These are phyloP conservation scores for Calliphora vomitoria DNA, from an alignment of 2,888 invertebrate species.

Conservation along the genomic window DNA sequence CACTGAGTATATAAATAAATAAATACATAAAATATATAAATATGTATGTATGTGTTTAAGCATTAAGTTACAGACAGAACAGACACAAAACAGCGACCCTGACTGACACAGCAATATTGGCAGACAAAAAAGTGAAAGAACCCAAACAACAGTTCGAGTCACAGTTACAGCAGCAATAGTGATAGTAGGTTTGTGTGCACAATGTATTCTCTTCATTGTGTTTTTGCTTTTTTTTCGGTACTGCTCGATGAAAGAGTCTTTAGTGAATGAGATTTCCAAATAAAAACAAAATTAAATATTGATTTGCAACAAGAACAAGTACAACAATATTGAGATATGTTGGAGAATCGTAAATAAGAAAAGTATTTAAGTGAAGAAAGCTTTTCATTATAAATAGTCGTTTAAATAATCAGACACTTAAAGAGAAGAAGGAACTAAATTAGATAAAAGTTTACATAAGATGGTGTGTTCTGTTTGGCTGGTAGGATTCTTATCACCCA, in stretches of 20 bases:
- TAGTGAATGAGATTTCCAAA: background rate
- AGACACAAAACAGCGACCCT: background rate
- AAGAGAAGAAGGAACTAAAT: background rate
- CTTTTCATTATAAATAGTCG: background rate
- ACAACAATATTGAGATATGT: background rate
- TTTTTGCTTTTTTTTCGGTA: background rate
- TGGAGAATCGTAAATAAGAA: background rate
- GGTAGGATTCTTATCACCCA: too few species aligned
- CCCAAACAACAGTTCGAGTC: background rate
- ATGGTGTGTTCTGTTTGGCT: too few species aligned
- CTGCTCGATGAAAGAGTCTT: background rate
- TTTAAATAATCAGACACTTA: background rate
- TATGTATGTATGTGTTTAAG: background rate
- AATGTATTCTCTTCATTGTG: background rate
- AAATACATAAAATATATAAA: conserved; percentile 3
- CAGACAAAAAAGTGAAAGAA: background rate
- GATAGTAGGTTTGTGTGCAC: too few species aligned
- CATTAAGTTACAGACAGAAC: background rate
- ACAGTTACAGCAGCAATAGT: too few species aligned
- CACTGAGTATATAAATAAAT: background rate
- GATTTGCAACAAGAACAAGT: background rate
- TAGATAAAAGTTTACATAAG: too few species aligned
- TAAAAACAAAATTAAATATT: background rate
- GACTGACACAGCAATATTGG: background rate
- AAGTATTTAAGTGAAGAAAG: background rate